Percentiles rank a stretch among this genome's conserved stretches.
Evolutionary conservation across 2,113 vertebrate species (phyloP).

Genomic region (Anser brachyrhynchus): DNA sequence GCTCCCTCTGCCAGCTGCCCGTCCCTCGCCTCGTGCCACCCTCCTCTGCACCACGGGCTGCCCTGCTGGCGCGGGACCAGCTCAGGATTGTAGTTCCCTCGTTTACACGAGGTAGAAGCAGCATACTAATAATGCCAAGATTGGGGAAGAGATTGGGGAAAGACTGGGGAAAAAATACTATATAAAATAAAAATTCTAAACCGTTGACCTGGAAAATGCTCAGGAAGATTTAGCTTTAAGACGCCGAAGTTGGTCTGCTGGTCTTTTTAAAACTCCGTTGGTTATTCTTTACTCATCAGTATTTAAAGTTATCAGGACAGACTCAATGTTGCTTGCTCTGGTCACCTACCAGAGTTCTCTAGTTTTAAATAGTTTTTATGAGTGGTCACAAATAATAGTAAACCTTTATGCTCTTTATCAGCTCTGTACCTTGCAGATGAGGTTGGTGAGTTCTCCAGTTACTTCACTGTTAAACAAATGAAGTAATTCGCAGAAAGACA

Average conservation of each 20-base stretch:
- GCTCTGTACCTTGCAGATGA: not conserved
- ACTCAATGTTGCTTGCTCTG: not conserved
- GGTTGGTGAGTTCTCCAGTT: not conserved
- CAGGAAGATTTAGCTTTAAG: not conserved
- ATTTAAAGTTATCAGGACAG: not conserved
- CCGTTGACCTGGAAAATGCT: not conserved
- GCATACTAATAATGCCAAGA: not conserved
- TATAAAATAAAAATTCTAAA: not conserved
- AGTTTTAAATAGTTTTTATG: not conserved
- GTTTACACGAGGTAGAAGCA: not conserved
- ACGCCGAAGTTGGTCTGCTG: not conserved
- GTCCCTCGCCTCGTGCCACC: not conserved
- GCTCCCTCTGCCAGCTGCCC: not conserved
- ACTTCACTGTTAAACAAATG: not conserved
- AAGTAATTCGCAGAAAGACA: not conserved
- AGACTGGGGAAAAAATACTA: not conserved
- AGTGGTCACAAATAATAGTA: not conserved
- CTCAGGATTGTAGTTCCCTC: not conserved
- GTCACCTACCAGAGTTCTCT: not conserved
- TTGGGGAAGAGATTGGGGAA: not conserved
- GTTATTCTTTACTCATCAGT: not conserved
- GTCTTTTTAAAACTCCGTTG: not conserved
- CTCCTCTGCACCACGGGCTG: not conserved
- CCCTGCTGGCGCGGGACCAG: not conserved
- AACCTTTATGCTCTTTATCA: not conserved